Base-by-base conservation (phyloP, 1,140 invertebrate species). In the Drosophila neocordata region DNA sequence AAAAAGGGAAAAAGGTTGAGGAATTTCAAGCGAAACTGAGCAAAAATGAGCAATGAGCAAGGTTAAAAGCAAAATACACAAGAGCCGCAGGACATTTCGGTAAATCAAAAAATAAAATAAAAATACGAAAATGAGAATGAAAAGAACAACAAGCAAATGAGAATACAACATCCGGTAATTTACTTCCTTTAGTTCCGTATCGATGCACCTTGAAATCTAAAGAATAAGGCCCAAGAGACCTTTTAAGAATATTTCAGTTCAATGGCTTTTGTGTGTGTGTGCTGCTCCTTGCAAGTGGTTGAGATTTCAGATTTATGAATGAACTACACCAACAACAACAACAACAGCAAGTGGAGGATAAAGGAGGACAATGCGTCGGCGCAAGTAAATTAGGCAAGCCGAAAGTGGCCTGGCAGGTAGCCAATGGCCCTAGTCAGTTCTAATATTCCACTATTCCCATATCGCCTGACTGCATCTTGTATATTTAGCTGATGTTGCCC, bases 131-230 rank as follows among this genome's bases (percentile, higher is more conserved):
- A 79, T 64, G 58, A 38, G 65, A 69, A 70, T 63, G 38, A 72
- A 90, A 89, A 90, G 77, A 81, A 85, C 69, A 78, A 87, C 77
- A 78, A 80, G 78, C 67, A 78, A 88, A 90, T 90, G 79, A 90
- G 88, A 88, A 90, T 79, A 90, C 83, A 88, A 90, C 89, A 90
- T 90, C 89, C 89, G 89, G 89, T 90, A 90, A 90, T 90, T 90
- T 90, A 85, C 88, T 90, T 90, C 89, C 89, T 89, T 89, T 89
- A 87, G 76, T 89, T 82, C 85, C 87, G 82, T 77, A 83, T 67
- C 75, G 69, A 71, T 80, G 73, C 73, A 77, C 81, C 81, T 85
- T 81, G 70, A 82, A 62, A 61, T 13, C 52, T 20, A 51, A 44
- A 61, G 58, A 64, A 22, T 20, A 52, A 48, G 18, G 15, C 41